phyloP scores from a whole-genome alignment of 30 jellyfish, hydroid and myxozoan genomes.

The Hydractinia echinata region DNA sequence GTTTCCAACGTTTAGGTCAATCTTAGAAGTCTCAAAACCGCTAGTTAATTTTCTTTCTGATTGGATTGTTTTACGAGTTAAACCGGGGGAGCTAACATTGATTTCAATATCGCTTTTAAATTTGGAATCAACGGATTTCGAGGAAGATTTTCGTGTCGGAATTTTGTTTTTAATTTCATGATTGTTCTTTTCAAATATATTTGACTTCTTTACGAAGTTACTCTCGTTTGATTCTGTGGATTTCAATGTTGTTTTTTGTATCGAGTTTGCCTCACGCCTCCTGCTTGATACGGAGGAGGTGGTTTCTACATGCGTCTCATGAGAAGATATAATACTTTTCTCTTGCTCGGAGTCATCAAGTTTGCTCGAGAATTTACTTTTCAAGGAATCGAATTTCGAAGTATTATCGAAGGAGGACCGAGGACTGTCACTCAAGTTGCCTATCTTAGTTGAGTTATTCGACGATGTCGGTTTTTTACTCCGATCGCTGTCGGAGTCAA shows the following conservation, averaged over 20 bases:
- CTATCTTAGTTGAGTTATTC: background rate
- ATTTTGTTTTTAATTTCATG: background rate
- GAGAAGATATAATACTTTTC: background rate
- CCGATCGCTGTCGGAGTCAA: conserved; percentile 14
- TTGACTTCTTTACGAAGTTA: background rate
- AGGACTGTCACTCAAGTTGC: conserved; percentile 8
- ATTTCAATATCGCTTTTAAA: conserved; percentile 10
- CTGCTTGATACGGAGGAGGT: background rate
- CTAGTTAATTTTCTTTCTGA: conserved; percentile 30
- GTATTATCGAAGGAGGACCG: conserved; percentile 3
- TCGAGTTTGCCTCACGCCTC: conserved; percentile 20
- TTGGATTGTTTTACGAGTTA: background rate
- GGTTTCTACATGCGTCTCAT: conserved; percentile 5
- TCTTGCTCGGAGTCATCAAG: background rate
- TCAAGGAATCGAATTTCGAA: background rate
- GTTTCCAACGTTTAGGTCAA: conserved; percentile 5
- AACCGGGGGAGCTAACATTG: conserved; percentile 19
- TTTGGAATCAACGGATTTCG: conserved; percentile 8
- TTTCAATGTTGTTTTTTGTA: conserved; percentile 1
- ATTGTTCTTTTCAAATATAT: background rate
- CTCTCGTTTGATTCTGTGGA: background rate
- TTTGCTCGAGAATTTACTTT: background rate
- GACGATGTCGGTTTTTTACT: background rate
- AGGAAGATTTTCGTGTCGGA: background rate
- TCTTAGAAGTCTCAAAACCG: conserved; percentile 12